Evolutionary conservation across 2,888 invertebrate genomes (phyloP).

Genomic region (Meghimatium bilineatum): DNA sequence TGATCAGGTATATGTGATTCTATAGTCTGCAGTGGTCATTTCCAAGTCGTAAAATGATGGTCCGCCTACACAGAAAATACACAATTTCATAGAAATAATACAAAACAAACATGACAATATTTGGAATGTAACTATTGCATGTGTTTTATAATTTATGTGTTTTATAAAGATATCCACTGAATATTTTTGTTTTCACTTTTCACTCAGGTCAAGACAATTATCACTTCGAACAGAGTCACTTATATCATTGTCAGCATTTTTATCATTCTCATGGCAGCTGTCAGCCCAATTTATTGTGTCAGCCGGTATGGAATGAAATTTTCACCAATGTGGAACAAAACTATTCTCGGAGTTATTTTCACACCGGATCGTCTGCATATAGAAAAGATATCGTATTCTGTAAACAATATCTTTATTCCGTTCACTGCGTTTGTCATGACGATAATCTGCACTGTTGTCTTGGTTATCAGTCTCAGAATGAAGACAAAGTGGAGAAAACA

Average conservation of each 20-base stretch:
- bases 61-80: no score
- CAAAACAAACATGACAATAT: no score
- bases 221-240: conserved; percentile 18
- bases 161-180: no score
- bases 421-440: neutral
- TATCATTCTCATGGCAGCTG: neutral
- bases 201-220: neutral
- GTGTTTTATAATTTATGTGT: no score
- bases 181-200: no score
- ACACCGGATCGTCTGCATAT: neutral
- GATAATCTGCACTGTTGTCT: conserved; percentile 11
- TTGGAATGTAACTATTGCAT: no score
- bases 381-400: neutral
- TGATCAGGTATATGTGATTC: no score
- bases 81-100: no score
- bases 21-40: no score
- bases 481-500: conserved; percentile 25
- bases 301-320: neutral
- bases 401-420: conserved; percentile 8
- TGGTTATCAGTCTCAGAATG: conserved; percentile 1
- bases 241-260: conserved; percentile 6
- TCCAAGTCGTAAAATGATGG: no score
- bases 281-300: conserved; percentile 16
- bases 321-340: conserved; percentile 21
- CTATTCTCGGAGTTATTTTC: conserved; percentile 26